phyloP scores from a whole-genome alignment of 2,113 vertebrate genomes.

The Tragelaphus strepsiceros region DNA sequence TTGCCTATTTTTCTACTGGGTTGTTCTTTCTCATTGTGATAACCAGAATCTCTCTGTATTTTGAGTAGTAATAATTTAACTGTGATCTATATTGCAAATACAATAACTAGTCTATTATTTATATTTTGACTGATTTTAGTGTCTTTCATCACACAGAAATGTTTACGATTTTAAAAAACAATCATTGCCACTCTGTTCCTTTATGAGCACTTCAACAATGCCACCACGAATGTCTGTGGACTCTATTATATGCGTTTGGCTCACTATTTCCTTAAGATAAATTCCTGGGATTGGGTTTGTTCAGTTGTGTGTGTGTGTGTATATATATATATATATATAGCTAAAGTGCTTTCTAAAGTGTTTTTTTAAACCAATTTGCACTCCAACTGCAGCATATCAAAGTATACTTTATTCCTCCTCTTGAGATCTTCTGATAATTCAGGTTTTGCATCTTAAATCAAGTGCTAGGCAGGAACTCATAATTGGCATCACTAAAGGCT shows the following conservation, averaged over 20 bases:
- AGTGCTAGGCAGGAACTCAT: slow-evolving; percentile 27
- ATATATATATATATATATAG: background rate
- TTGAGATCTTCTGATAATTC: background rate
- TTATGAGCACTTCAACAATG: background rate
- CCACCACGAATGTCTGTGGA: background rate
- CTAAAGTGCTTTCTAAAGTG: background rate
- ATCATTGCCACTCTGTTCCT: background rate
- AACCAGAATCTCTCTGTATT: background rate
- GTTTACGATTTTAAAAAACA: background rate
- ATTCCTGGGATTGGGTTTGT: slow-evolving; percentile 1
- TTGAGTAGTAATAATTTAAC: background rate
- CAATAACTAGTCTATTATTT: background rate
- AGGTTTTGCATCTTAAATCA: slow-evolving; percentile 1
- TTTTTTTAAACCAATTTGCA: background rate
- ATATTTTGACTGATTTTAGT: background rate
- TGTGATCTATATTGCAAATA: background rate
- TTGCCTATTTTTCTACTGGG: background rate
- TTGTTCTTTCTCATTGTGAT: slow-evolving; percentile 16
- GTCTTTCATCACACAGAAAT: background rate
- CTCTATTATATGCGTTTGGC: background rate
- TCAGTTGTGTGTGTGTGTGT: background rate
- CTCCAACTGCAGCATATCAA: background rate
- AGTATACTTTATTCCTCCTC: background rate
- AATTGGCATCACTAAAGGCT: slow-evolving; percentile 28
- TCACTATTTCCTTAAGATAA: slow-evolving; percentile 20